Evolutionary conservation across 2,797 vertebrate genomes (phyloP).

Genomic region (Sebastes nivosus): DNA sequence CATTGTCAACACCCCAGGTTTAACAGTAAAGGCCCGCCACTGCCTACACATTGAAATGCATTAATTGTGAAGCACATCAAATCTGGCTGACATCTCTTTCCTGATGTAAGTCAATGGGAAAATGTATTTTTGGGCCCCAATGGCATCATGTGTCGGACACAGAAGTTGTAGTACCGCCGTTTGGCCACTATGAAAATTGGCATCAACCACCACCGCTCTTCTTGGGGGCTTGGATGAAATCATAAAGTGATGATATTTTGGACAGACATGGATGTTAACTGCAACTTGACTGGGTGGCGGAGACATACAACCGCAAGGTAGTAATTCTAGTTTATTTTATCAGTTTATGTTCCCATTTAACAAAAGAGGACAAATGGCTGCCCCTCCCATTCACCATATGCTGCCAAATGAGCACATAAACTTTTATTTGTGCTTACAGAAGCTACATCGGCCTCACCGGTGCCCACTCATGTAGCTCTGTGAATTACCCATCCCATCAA

Average conservation of each 20-base stretch:
- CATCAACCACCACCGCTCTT: too few species aligned
- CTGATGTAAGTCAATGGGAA: too few species aligned
- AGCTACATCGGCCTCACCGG: constrained; percentile 2
- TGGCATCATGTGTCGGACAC: too few species aligned
- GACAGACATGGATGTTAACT: too few species aligned
- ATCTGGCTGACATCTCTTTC: not conserved
- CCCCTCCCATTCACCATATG: constrained; percentile 2
- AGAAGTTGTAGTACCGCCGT: too few species aligned
- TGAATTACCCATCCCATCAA: constrained; percentile 24
- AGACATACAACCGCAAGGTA: too few species aligned
- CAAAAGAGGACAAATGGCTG: constrained; percentile 2
- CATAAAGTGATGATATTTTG: too few species aligned
- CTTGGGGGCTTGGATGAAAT: too few species aligned
- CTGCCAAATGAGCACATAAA: not conserved
- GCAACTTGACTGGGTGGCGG: too few species aligned
- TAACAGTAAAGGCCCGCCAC: not conserved
- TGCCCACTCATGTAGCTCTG: not conserved
- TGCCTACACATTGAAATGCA: not conserved
- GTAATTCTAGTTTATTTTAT: not conserved
- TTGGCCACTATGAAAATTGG: too few species aligned
- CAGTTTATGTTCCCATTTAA: not conserved
- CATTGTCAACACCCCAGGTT: not conserved
- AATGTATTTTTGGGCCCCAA: too few species aligned
- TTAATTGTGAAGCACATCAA: not conserved
- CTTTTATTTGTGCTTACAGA: constrained; percentile 24